Evolutionary conservation across 1,140 invertebrate species (phyloP), one percentile per base, ranked within the genome.

Genomic region (Brachionus calyciflorus): DNA sequence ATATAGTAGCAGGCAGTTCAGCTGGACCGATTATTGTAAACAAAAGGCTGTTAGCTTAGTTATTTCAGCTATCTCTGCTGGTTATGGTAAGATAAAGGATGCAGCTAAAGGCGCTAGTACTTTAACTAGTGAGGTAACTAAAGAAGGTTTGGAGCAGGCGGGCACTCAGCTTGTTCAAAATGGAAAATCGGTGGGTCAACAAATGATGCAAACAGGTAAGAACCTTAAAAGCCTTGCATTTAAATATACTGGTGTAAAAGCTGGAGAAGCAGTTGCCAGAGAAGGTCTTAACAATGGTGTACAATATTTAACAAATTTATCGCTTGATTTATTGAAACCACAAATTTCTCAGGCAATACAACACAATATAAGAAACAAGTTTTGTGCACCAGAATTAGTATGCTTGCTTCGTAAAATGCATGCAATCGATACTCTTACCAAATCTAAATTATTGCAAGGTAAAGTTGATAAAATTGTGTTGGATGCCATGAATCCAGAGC

Each of bases 271-370:
- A 2, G 7, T 65, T 19, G 60, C 12, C 5, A 17, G 60, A 19
- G 60, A 65, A 24, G 60, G 60, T 41, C 30, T 65, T 12, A 65
- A 65, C n/a, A 41, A 4, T 40, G 60, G 60, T 65, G 30, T 65
- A 9, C 26, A 65, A 14, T 24, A 37, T 44, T 14, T 65, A 0
- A 19, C 41, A 12, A 37, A 30, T 7, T 41, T 65, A 6, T 33
- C 60, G 3, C 21, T 65, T 19, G 60, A 65, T 21, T 3, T 24
- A 12, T n/a, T 65, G 10, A 65, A 65, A 24, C 60, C 60, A 7
- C 28, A 65, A 65, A 65, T 65, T 19, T 65, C 2, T 9, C n/a
- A 65, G 19, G 9, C n/a, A 19, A 17, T 65, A 14, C 33, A 65
- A 44, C 1, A n/a, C 1, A 6, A 40, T 26, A 12, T 44, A 30